A percentile compares a stretch with the other conserved stretches of the same genome.
phyloP scores from a whole-genome alignment of 1,140 invertebrate species.

The Meloidogyne exigua region DNA sequence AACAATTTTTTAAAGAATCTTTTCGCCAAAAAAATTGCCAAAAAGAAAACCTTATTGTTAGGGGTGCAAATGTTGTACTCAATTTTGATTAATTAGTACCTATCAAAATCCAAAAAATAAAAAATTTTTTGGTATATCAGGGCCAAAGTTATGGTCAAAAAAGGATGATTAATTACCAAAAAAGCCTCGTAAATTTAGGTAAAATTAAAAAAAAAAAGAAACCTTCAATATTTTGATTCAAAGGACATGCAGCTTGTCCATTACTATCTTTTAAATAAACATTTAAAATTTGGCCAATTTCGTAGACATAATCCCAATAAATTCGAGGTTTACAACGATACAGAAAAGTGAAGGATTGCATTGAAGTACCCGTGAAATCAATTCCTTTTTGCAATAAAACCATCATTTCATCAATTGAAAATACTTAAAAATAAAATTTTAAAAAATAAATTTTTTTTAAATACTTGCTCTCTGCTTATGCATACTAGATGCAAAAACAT shows the following conservation, averaged over 20 bases:
- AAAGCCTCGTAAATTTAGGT: no score
- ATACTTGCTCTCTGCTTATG: slow-evolving; percentile 6
- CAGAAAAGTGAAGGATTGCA: slow-evolving; percentile 40
- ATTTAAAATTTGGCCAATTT: slow-evolving; percentile 46
- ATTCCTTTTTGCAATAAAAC: slow-evolving; percentile 34
- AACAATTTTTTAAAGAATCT: no score
- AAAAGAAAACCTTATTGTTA: no score
- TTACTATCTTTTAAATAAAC: slow-evolving; percentile 60
- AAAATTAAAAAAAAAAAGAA: slow-evolving; percentile 38
- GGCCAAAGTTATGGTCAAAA: no score
- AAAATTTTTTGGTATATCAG: no score
- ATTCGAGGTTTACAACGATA: slow-evolving; percentile 59
- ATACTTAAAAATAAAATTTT: slow-evolving; percentile 21
- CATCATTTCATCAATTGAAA: slow-evolving; percentile 38
- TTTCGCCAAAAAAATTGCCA: no score
- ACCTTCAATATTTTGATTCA: slow-evolving; percentile 51
- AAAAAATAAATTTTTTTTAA: background rate
- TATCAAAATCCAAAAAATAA: no score
- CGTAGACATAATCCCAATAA: slow-evolving; percentile 59
- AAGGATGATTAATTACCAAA: no score
- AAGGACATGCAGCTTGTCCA: slow-evolving; percentile 57
- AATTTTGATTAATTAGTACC: no score
- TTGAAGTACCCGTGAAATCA: slow-evolving; percentile 26
- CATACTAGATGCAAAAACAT: background rate
- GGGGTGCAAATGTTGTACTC: no score